Evolutionary conservation across 53 echinoderm and acorn worm species (phyloP), one percentile per base, ranked within the genome.

Genomic region (Stichopus horrens): DNA sequence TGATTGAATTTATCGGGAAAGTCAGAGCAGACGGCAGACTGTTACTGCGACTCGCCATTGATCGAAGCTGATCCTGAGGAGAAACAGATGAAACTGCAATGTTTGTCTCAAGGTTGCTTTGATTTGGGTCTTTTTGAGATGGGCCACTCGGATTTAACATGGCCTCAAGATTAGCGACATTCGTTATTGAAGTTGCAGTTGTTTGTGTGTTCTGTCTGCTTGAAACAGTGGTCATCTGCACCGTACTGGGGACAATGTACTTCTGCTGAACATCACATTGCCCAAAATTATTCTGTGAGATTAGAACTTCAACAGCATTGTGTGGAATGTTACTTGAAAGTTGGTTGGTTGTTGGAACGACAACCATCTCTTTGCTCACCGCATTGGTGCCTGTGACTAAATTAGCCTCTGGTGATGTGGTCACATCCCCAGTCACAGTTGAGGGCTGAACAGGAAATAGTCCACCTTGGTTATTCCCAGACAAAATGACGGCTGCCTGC

Each of bases 271-370:
- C 6, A 10, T 85, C 81, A 13, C 81, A 52, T 7, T 85, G 65
- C 9, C 85, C 52, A 11, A n/a, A 13, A 13, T 84, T 85, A 66
- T 8, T 53, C 65, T 65, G 85, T 57, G 85, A 23, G 60, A 85
- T 85, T 52, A 85, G 66, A 16, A 68, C 23, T 67, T 85, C 85
- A 21, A 85, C 52, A 85, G 85, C 14, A 67, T 52, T 85, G 20
- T 13, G 13, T 85, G 85, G 85, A 85, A 85, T 85, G 85, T 85
- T 85, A 65, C 53, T 85, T 58, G 85, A 85, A 10, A 85, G 37
- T 85, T 58, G 65, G 85, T 23, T 59, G 23, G 81, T 81, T 56
- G 81, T 57, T 4, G 85, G 85, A 14, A 85, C 52, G 13, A 85
- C 65, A 16, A 85, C 85, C 85, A 85, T 85, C 18, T 85, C 85